Evolutionary conservation across 2,797 vertebrate species (phyloP).

Genomic region (Danio kyathit): DNA sequence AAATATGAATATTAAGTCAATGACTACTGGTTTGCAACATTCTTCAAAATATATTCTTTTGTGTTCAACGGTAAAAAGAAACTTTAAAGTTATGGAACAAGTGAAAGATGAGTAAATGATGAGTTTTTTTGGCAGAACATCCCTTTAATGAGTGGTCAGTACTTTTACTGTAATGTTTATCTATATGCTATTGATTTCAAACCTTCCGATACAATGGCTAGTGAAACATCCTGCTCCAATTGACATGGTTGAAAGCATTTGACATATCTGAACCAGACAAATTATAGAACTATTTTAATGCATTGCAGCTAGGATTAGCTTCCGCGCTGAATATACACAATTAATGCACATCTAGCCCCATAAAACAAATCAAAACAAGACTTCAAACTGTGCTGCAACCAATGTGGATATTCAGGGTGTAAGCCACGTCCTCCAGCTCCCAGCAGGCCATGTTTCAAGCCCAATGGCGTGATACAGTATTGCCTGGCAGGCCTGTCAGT

Average conservation of each 20-base stretch:
- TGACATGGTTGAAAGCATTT: slow-evolving; percentile 17
- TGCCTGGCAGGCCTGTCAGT: slow-evolving; percentile 54
- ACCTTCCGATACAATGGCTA: slow-evolving; percentile 14
- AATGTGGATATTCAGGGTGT: background rate
- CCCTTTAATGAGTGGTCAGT: no score
- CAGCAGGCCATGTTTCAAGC: slow-evolving; percentile 40
- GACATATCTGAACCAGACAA: background rate
- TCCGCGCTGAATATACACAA: background rate
- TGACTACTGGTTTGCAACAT: no score
- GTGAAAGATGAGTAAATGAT: no score
- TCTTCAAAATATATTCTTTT: no score
- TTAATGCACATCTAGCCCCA: background rate
- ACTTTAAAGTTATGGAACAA: no score
- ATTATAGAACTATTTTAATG: background rate
- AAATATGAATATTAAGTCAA: no score
- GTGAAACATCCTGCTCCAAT: slow-evolving; percentile 27
- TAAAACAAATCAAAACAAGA: background rate
- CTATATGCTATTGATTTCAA: slow-evolving; percentile 33
- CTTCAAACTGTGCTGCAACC: background rate
- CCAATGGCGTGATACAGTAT: slow-evolving; percentile 50
- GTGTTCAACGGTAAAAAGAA: no score
- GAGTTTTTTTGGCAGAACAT: no score
- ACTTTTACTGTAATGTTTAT: slow-evolving; percentile 30
- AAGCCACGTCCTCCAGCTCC: slow-evolving; percentile 22
- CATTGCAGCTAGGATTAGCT: background rate